Conservation (phyloP, 37 sponge, comb jelly and placozoan species). For the Agelas oroides region DNA sequence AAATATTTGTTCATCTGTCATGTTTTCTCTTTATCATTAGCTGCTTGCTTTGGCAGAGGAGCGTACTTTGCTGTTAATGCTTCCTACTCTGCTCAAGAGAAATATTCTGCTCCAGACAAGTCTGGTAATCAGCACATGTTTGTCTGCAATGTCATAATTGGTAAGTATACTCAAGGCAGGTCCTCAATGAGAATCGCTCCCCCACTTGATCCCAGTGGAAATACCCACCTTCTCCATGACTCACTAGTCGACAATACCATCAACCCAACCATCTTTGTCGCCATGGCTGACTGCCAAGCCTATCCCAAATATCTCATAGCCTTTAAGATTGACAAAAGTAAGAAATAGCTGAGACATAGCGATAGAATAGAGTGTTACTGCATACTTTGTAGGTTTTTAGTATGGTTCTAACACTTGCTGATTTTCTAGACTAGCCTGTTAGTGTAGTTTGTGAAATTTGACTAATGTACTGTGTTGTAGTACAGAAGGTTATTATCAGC, state of each 20-base stretch:
- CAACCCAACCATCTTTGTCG: slow-evolving; percentile 76
- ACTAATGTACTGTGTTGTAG: no score
- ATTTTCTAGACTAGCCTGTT: no score
- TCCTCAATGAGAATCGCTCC: slow-evolving; percentile 49
- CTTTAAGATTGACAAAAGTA: slow-evolving; percentile 33
- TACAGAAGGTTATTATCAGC: no score
- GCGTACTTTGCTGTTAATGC: slow-evolving; percentile 70
- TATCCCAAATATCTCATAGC: slow-evolving; percentile 79
- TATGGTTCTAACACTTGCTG: no score
- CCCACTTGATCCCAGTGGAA: neutral
- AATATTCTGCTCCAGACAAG: slow-evolving; percentile 44
- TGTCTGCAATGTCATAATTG: slow-evolving; percentile 44
- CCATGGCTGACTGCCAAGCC: slow-evolving; percentile 65
- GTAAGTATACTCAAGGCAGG: slow-evolving; percentile 56
- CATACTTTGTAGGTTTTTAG: no score
- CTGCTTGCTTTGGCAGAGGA: slow-evolving; percentile 63
- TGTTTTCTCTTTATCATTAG: slow-evolving; percentile 17
- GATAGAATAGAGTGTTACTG: no score
- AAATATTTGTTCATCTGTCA: no score
- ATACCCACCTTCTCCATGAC: slow-evolving; percentile 48
- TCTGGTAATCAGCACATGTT: slow-evolving; percentile 57
- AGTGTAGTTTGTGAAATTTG: no score
- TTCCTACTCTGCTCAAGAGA: slow-evolving; percentile 46
- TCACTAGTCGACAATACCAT: slow-evolving; percentile 58
- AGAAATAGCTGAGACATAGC: neutral